Conservation (phyloP, 37 sponge, comb jelly and placozoan species). For the Spongilla lacustris region DNA sequence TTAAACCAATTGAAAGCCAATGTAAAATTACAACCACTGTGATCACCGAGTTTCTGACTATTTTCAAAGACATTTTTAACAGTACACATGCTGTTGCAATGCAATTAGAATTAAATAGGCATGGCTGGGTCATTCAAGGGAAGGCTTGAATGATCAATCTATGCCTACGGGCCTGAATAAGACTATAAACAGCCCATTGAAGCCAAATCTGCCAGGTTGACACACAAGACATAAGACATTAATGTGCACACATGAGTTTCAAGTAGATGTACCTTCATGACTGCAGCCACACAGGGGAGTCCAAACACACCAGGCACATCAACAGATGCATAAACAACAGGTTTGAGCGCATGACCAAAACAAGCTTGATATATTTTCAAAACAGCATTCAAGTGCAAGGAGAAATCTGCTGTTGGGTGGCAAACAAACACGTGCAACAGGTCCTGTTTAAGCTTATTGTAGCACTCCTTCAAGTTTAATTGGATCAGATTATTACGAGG, state of each 20-base stretch:
- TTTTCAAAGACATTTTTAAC: too few species aligned
- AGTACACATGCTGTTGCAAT: too few species aligned
- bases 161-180: not conserved
- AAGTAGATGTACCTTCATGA: slow-evolving; percentile 61
- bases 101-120: too few species aligned
- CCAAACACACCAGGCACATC: slow-evolving; percentile 28
- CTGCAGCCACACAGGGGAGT: slow-evolving; percentile 8
- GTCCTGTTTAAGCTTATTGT: slow-evolving; percentile 52
- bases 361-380: slow-evolving; percentile 36
- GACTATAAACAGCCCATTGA: too few species aligned
- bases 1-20: too few species aligned
- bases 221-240: too few species aligned
- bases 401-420: slow-evolving; percentile 17
- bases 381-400: slow-evolving; percentile 19
- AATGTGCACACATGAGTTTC: too few species aligned
- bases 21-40: too few species aligned
- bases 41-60: too few species aligned
- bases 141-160: too few species aligned
- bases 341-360: slow-evolving; percentile 29
- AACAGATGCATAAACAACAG: slow-evolving; percentile 36
- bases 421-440: slow-evolving; percentile 59
- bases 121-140: too few species aligned
- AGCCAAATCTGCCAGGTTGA: too few species aligned
- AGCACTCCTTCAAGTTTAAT: slow-evolving; percentile 31
- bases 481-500: slow-evolving; percentile 36